Evolutionary conservation across 2,113 vertebrate genomes (phyloP).

Genomic region (Sminthopsis crassicaudata): DNA sequence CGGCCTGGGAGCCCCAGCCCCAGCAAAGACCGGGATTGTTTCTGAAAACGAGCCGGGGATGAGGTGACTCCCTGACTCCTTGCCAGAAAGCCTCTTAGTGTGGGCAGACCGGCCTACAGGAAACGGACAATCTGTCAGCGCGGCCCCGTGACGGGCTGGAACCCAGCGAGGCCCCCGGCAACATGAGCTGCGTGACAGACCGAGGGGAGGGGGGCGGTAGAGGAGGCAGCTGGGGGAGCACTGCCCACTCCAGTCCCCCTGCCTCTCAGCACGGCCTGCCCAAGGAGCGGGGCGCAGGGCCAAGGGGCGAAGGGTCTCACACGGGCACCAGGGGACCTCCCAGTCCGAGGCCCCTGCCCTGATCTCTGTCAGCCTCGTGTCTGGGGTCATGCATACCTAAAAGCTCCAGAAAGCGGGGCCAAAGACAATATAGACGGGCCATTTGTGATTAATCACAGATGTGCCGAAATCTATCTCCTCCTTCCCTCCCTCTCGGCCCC

Average conservation of each 20-base stretch:
- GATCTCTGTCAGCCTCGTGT: neutral
- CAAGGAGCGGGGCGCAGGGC: neutral
- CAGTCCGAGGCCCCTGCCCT: neutral
- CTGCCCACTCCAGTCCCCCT: neutral
- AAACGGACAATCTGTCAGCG: conserved; percentile 70
- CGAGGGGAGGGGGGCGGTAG: neutral
- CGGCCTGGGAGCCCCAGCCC: conserved; percentile 38
- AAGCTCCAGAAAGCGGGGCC: neutral
- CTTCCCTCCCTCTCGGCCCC: neutral
- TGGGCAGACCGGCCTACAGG: conserved; percentile 36
- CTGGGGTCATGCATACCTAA: neutral
- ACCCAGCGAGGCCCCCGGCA: neutral
- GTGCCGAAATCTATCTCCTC: neutral
- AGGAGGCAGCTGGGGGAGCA: neutral
- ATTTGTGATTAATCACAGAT: neutral
- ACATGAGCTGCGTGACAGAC: conserved; percentile 15
- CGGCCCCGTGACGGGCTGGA: neutral
- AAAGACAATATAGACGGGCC: neutral
- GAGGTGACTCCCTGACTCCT: conserved; percentile 65
- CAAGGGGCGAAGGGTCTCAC: neutral
- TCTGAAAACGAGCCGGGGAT: conserved; percentile 21
- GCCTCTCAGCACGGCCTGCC: neutral
- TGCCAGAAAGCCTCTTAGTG: conserved; percentile 77
- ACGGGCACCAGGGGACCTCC: neutral
- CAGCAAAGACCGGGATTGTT: conserved; percentile 2